Base-by-base conservation (phyloP, 2,113 vertebrate species). In the Ariopsis seemanni region DNA sequence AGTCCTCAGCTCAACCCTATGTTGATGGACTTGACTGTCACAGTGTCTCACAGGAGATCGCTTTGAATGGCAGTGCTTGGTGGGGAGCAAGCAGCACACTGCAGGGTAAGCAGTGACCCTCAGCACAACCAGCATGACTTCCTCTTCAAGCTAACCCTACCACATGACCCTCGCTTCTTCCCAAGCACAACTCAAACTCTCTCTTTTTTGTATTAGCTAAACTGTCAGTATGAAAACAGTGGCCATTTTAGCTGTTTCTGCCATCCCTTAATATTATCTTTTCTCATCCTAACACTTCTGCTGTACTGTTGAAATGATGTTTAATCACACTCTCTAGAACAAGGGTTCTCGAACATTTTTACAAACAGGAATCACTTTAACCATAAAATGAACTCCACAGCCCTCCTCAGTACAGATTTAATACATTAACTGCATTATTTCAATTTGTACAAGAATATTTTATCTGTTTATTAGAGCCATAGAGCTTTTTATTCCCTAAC, bases 11-110 rank as follows among this genome's bases (percentile, higher is more conserved):
- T 86, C 71, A 84, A 82, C 82, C 86, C 90, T 84, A 86, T 92
- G 86, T 65, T 83, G 82, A 90, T 84, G 83, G 82, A 87, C n/a
- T 88, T 91, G 91, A 90, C 92, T 90, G 88, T 93, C 89, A 91
- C 60, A 60, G 62, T 15, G 63, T 91, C 86, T 91, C 80, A 15
- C 60, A 34, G 84, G 84, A 89, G 89, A 89, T 85, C 77, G 82
- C 34, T 52, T 18, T 85, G 89, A 91, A 86, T 90, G 92, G 74
- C 89, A 90, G 91, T 10, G 53, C 89, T 87, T 55, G 50, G 72
- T 60, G 42, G 72, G 71, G 42, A 65, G 30, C 7, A 65, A 22
- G 34, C 53, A 82, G 25, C 27, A 20, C 52, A 55, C 65, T 86
- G 69, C 63, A 42, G 77, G 8, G 25, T 52, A 69, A 65, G 55